These are phyloP conservation scores for Hylaeus anthracinus DNA, from an alignment of 1,140 invertebrate species.

Conservation along the genomic window DNA sequence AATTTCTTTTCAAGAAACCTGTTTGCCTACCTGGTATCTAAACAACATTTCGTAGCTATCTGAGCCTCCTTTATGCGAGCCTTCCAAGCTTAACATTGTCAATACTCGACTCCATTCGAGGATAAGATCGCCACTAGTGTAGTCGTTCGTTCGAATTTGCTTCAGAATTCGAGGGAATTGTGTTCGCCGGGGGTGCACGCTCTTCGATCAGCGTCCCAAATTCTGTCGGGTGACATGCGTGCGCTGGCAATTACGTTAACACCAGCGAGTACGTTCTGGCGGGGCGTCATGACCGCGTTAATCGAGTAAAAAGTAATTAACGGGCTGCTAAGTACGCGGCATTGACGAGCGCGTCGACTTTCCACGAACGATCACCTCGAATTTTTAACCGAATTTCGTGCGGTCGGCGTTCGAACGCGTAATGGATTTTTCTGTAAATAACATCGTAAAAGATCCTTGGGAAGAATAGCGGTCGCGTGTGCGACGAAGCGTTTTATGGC, in stretches of 20 bases:
- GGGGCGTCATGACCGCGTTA: neutral
- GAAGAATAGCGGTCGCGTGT: neutral
- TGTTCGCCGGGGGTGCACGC: too few species aligned
- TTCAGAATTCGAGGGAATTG: neutral
- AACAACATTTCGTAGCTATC: too few species aligned
- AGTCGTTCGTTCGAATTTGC: neutral
- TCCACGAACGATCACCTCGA: neutral
- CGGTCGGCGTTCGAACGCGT: neutral
- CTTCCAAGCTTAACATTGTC: too few species aligned
- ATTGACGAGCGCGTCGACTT: neutral
- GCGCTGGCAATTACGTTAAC: conserved; percentile 1
- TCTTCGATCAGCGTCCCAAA: conserved; percentile 4
- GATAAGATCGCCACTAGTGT: neutral
- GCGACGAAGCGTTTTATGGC: conserved; percentile 11
- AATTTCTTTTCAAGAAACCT: too few species aligned
- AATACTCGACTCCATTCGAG: neutral
- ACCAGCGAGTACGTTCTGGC: neutral
- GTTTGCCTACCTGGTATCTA: too few species aligned
- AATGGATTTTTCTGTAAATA: neutral
- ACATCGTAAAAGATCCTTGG: conserved; percentile 5
- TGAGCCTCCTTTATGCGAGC: too few species aligned
- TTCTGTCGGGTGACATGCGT: too few species aligned
- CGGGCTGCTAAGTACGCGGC: neutral
- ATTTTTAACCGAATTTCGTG: neutral
- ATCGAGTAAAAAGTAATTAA: conserved; percentile 36